phyloP scores from a whole-genome alignment of 2,113 vertebrate species.

The Neomonachus schauinslandi region DNA sequence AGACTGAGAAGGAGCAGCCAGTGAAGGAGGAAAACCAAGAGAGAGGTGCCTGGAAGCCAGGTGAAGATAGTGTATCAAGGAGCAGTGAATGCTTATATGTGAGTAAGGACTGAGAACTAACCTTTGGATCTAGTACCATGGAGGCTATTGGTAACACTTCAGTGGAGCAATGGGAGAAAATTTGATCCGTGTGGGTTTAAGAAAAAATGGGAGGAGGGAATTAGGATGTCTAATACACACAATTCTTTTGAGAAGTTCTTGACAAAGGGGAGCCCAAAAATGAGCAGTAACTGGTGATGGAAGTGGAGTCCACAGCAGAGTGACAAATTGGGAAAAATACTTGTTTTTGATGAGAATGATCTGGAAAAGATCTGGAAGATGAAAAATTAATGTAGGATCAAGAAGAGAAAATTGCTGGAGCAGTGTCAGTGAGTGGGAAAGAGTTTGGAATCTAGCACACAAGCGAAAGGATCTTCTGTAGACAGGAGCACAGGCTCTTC shows the following conservation, averaged over 20 bases:
- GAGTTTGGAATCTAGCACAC: neutral
- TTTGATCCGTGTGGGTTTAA: neutral
- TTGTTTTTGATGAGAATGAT: neutral
- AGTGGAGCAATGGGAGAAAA: neutral
- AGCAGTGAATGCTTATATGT: neutral
- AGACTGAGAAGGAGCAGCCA: neutral
- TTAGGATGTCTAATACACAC: neutral
- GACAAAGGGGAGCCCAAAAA: neutral
- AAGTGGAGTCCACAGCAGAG: constrained; percentile 29
- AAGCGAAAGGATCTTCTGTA: neutral
- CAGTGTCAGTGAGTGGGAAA: neutral
- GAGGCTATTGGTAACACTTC: neutral
- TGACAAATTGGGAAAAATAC: constrained; percentile 24
- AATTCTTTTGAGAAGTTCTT: constrained; percentile 17
- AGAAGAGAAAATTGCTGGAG: neutral
- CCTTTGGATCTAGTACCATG: neutral
- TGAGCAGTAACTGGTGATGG: neutral
- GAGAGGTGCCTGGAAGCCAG: neutral
- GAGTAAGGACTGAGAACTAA: neutral
- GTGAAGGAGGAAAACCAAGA: neutral
- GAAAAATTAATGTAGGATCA: neutral
- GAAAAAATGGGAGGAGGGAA: neutral
- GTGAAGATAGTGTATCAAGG: neutral
- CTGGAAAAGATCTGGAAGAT: neutral
- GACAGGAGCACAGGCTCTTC: neutral